Evolutionary conservation across 2,797 vertebrate species (phyloP).

Genomic region (Esox masquinongy): DNA sequence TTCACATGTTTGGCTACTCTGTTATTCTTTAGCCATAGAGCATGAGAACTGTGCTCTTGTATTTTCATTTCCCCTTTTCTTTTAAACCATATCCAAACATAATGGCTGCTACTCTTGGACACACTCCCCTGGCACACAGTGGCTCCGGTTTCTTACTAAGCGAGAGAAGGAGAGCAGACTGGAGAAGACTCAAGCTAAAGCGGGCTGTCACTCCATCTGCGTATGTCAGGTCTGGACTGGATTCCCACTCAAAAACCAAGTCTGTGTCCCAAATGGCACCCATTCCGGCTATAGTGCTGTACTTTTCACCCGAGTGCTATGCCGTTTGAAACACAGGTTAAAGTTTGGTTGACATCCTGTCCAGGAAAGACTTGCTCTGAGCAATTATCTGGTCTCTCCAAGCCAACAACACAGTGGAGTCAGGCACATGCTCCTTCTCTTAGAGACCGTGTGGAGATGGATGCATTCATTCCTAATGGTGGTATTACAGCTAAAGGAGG

Average conservation of each 20-base stretch:
- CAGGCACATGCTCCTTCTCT: constrained; percentile 1
- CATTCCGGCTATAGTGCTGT: background rate
- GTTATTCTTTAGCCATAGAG: constrained; percentile 52
- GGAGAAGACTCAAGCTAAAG: constrained; percentile 50
- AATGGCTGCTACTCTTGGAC: constrained; percentile 65
- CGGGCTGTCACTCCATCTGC: constrained; percentile 64
- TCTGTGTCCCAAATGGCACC: constrained; percentile 12
- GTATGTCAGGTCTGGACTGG: constrained; percentile 53
- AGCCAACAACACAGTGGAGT: background rate
- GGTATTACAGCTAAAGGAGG: constrained; percentile 32
- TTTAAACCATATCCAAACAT: constrained; percentile 69
- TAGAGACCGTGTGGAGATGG: background rate
- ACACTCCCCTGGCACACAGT: constrained; percentile 28
- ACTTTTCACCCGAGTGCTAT: background rate
- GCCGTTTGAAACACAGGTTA: constrained; percentile 47
- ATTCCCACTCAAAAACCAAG: constrained; percentile 56
- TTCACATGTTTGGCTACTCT: constrained; percentile 34
- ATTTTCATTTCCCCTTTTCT: constrained; percentile 53
- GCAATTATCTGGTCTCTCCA: background rate
- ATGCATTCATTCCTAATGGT: constrained; percentile 13
- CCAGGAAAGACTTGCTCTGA: constrained; percentile 7
- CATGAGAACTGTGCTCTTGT: constrained; percentile 60
- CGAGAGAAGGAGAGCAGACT: constrained; percentile 27
- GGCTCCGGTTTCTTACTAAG: constrained; percentile 47
- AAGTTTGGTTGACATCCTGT: constrained; percentile 26